Evolutionary conservation across 2,888 invertebrate genomes (phyloP).

Genomic region (Orchestes rusci): DNA sequence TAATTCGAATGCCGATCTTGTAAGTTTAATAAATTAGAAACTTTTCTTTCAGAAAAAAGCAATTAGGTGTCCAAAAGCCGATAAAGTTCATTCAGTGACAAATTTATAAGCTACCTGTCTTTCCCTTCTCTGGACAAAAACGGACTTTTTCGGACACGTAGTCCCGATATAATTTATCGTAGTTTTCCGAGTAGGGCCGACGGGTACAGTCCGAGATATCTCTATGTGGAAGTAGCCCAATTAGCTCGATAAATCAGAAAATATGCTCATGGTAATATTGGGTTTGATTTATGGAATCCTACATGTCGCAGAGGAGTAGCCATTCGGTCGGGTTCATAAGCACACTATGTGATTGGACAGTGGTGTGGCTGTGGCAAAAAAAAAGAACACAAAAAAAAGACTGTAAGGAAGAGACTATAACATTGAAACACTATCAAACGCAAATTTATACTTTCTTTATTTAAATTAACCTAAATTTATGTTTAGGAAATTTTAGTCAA

Average conservation of each 20-base stretch:
- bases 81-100: no score
- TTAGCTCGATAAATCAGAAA: slow-evolving; percentile 32
- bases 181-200: slow-evolving; percentile 15
- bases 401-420: no score
- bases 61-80: no score
- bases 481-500: no score
- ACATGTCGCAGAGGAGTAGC: slow-evolving; percentile 25
- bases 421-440: no score
- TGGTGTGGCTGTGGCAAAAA: neutral
- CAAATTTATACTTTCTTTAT: no score
- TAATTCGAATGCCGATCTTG: slow-evolving; percentile 8
- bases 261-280: slow-evolving; percentile 33
- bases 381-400: no score
- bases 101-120: no score
- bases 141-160: slow-evolving; percentile 16
- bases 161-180: slow-evolving; percentile 14
- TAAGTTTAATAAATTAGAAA: no score
- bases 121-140: no score
- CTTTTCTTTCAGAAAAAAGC: no score
- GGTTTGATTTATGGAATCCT: slow-evolving; percentile 30
- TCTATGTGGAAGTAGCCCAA: slow-evolving; percentile 28
- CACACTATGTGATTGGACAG: slow-evolving; percentile 11
- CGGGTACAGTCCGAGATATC: slow-evolving; percentile 20
- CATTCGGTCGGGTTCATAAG: slow-evolving; percentile 23
- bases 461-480: no score